phyloP scores from a whole-genome alignment of 2,797 vertebrate species.

The Syngnathus rostellatus region DNA sequence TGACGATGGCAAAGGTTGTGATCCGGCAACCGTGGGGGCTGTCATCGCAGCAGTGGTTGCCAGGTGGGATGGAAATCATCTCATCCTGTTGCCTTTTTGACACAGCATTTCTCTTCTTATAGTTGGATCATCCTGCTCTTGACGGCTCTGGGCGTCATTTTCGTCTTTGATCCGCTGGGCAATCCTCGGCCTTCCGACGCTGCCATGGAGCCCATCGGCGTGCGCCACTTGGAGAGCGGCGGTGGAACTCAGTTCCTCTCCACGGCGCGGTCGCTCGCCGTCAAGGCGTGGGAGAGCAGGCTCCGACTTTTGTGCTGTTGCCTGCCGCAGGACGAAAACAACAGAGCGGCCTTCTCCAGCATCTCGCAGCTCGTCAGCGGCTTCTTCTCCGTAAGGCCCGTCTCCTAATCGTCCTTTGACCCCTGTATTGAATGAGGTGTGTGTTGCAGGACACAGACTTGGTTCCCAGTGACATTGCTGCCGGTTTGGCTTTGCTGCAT shows the following conservation, averaged over 20 bases:
- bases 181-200: conserved; percentile 52
- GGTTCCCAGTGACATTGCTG: conserved; percentile 92
- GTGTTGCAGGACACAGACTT: conserved; percentile 86
- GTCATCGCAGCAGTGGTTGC: conserved; percentile 79
- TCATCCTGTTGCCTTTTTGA: background rate
- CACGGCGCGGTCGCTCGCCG: conserved; percentile 78
- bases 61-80: conserved; percentile 65
- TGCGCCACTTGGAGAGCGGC: conserved; percentile 75
- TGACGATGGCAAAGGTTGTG: conserved; percentile 71
- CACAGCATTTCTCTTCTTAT: conserved; percentile 15
- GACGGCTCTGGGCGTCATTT: conserved; percentile 73
- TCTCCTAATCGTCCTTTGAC: background rate
- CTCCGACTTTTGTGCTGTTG: conserved; percentile 89
- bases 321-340: conserved; percentile 81
- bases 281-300: conserved; percentile 86
- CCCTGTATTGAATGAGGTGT: background rate
- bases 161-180: conserved; percentile 91
- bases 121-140: conserved; percentile 91
- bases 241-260: conserved; percentile 78
- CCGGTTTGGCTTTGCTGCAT: conserved; percentile 87
- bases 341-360: conserved; percentile 84
- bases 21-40: conserved; percentile 72
- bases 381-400: conserved; percentile 81
- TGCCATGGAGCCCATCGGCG: conserved; percentile 19
- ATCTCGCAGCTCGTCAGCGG: conserved; percentile 80